These are phyloP conservation scores for Cryptotis parvus DNA, from an alignment of 2,113 vertebrate species.

Conservation along the genomic window DNA sequence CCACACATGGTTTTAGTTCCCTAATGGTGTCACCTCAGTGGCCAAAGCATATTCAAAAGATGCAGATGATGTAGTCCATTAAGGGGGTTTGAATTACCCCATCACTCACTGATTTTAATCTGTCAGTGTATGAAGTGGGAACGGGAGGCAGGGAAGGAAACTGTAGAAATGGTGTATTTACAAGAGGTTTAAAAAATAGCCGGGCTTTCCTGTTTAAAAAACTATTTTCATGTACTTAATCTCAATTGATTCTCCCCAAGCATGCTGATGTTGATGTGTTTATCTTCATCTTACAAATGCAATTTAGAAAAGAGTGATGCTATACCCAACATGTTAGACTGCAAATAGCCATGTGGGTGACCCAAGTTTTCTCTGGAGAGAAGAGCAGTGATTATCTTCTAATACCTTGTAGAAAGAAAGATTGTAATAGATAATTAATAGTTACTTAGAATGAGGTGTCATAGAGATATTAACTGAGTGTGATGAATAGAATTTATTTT, in stretches of 20 bases:
- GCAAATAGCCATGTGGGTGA: background rate
- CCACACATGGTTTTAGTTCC: accelerated
- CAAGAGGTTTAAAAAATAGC: background rate
- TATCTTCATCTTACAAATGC: background rate
- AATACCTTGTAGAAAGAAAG: background rate
- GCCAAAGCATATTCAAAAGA: background rate
- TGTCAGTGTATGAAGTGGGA: background rate
- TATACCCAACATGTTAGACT: background rate
- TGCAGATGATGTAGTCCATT: background rate
- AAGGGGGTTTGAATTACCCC: background rate
- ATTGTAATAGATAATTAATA: background rate
- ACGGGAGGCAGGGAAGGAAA: background rate
- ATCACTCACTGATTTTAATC: slow-evolving; percentile 16
- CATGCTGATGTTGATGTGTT: background rate
- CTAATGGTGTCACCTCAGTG: background rate
- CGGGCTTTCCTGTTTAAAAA: background rate
- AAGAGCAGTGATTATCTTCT: background rate
- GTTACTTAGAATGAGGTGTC: background rate
- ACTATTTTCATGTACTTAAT: slow-evolving; percentile 13
- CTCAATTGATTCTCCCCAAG: background rate
- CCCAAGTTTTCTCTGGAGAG: background rate
- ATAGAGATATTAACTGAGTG: background rate
- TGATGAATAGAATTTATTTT: slow-evolving; percentile 35
- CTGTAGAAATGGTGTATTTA: background rate
- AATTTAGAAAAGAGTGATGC: background rate